Conservation (phyloP, 2,888 invertebrate species). For the Sepiola atlantica region DNA sequence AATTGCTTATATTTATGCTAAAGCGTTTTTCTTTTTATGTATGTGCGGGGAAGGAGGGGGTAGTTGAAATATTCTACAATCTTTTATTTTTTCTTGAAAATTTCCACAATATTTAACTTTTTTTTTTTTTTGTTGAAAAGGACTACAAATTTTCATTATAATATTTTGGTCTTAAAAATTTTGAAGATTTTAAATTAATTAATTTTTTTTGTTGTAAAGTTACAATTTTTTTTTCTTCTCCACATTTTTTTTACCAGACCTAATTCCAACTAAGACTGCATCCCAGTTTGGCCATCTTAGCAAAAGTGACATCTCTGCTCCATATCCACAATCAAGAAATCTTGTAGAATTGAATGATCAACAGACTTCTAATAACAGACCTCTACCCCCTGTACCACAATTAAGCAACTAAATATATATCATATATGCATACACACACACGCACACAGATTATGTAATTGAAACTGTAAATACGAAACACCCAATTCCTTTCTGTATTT, state of each 20-base stretch:
- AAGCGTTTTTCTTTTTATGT: no score
- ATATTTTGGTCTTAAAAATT: no score
- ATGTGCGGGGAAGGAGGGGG: no score
- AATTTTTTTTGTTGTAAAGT: background rate
- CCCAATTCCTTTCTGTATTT: background rate
- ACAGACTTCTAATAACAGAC: background rate
- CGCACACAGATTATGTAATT: background rate
- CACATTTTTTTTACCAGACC: background rate
- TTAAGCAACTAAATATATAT: background rate
- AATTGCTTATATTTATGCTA: no score
- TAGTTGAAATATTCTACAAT: no score
- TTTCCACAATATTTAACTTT: no score
- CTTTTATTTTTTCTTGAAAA: no score
- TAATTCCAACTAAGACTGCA: background rate
- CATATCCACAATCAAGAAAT: background rate
- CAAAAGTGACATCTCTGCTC: background rate
- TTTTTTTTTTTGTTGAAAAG: no score
- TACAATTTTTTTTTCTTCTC: background rate
- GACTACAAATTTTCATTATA: no score
- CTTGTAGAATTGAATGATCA: background rate
- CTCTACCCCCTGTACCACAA: background rate
- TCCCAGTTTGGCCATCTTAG: background rate
- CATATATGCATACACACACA: background rate
- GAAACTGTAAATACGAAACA: background rate
- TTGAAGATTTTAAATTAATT: background rate